phyloP scores from a whole-genome alignment of 2,888 invertebrate species.

The Drosophila gaucha region DNA sequence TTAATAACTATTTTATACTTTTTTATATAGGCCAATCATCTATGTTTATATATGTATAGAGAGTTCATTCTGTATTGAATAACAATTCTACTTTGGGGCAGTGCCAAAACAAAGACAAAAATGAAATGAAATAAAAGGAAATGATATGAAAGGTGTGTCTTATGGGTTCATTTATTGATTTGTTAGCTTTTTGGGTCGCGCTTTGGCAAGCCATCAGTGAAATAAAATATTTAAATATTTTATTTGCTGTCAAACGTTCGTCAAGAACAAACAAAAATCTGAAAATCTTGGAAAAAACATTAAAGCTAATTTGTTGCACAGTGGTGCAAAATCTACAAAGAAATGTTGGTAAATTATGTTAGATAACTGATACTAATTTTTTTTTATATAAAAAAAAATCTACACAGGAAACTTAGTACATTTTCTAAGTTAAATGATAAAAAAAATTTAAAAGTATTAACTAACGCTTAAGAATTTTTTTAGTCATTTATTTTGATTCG shows the following conservation, averaged over 20 bases:
- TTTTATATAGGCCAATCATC: conserved; percentile 11
- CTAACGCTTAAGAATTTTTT: too few relatives aligned
- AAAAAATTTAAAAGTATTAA: too few relatives aligned
- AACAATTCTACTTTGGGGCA: conserved; percentile 43
- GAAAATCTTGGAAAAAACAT: conserved; percentile 28
- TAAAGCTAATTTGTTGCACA: conserved; percentile 34
- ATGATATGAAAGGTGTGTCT: conserved; percentile 49
- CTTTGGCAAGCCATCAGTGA: conserved; percentile 58
- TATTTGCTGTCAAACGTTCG: conserved; percentile 32
- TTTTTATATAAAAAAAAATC: too few relatives aligned
- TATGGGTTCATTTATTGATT: conserved; percentile 43
- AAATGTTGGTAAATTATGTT: too few relatives aligned
- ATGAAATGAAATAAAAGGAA: conserved; percentile 17
- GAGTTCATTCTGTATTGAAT: conserved; percentile 18
- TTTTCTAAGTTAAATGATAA: too few relatives aligned
- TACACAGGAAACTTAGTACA: too few relatives aligned
- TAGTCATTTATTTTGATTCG: too few relatives aligned
- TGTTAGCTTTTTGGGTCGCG: conserved; percentile 12
- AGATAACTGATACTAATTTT: too few relatives aligned
- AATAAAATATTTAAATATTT: conserved; percentile 66
- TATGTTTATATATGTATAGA: conserved; percentile 1
- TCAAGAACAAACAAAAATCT: conserved; percentile 27
- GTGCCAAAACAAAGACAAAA: conserved; percentile 35
- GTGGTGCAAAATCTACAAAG: conserved; percentile 12
- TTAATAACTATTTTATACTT: conserved; percentile 17